A percentile compares a stretch with the other conserved stretches of the same genome.
These are phyloP conservation scores for Pandemis cinnamomeana DNA, from an alignment of 2,888 invertebrate genomes.

Conservation along the genomic window DNA sequence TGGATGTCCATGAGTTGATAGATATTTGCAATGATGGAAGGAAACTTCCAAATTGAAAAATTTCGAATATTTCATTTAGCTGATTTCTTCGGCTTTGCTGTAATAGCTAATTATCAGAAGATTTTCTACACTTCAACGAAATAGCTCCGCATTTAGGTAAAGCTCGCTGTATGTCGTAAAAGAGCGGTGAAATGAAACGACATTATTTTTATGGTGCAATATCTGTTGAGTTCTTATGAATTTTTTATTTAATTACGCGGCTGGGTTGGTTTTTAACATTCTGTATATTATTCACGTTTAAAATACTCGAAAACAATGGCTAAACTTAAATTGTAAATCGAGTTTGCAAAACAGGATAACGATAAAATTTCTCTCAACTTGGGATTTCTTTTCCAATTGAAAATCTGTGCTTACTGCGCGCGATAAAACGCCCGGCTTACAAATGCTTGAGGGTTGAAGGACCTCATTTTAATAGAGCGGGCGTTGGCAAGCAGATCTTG, in stretches of 20 bases:
- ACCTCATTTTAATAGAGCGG: slow-evolving; percentile 41
- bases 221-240: slow-evolving; percentile 14
- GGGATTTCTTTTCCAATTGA: slow-evolving; percentile 39
- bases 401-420: slow-evolving; percentile 39
- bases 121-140: background rate
- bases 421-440: slow-evolving; percentile 31
- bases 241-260: slow-evolving; percentile 21
- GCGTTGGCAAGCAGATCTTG: slow-evolving; percentile 34
- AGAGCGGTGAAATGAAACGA: slow-evolving; percentile 28
- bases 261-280: slow-evolving; percentile 11
- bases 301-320: background rate
- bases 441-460: slow-evolving; percentile 40
- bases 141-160: slow-evolving; percentile 16
- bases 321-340: slow-evolving; percentile 17
- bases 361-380: slow-evolving; percentile 33
- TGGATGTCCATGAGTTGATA: slow-evolving; percentile 5
- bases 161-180: slow-evolving; percentile 32
- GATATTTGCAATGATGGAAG: background rate
- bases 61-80: background rate
- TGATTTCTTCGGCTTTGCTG: background rate
- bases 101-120: background rate
- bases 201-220: slow-evolving; percentile 32
- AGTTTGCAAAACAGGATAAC: slow-evolving; percentile 34
- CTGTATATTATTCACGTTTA: background rate
- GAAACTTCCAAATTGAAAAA: too few relatives aligned